Conservation (phyloP, 2,888 invertebrate genomes). For the Acanthosepion pharaonis region DNA sequence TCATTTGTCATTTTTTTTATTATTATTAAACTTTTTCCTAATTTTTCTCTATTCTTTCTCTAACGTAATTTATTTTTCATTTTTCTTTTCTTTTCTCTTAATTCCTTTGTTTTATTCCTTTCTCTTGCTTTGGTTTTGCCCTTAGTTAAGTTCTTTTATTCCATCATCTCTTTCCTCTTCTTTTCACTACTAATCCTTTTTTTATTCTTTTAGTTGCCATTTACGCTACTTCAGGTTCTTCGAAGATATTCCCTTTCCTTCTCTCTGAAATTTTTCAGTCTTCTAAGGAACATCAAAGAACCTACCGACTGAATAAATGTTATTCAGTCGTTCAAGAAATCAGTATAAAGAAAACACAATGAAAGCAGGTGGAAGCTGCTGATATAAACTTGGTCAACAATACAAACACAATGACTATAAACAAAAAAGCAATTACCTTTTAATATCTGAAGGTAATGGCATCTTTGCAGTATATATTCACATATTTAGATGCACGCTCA, state of each 20-base stretch:
- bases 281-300: neutral
- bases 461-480: neutral
- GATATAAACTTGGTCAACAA: neutral
- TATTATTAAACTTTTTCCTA: too few species aligned
- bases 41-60: too few species aligned
- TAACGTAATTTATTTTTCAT: too few species aligned
- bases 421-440: slow-evolving; percentile 33
- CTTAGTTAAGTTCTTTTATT: too few species aligned
- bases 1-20: too few species aligned
- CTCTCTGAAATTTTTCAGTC: neutral
- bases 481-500: neutral
- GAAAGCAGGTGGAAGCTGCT: neutral
- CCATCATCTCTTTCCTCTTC: neutral
- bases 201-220: neutral
- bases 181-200: neutral
- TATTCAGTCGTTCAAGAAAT: neutral
- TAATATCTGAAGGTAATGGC: neutral
- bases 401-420: neutral
- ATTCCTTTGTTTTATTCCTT: too few species aligned
- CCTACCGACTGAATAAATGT: neutral
- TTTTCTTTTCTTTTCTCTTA: too few species aligned
- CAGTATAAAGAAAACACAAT: neutral
- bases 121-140: too few species aligned
- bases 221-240: neutral
- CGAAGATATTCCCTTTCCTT: neutral